Base-by-base conservation (phyloP, 2,888 invertebrate genomes). In the Hololepta plana region DNA sequence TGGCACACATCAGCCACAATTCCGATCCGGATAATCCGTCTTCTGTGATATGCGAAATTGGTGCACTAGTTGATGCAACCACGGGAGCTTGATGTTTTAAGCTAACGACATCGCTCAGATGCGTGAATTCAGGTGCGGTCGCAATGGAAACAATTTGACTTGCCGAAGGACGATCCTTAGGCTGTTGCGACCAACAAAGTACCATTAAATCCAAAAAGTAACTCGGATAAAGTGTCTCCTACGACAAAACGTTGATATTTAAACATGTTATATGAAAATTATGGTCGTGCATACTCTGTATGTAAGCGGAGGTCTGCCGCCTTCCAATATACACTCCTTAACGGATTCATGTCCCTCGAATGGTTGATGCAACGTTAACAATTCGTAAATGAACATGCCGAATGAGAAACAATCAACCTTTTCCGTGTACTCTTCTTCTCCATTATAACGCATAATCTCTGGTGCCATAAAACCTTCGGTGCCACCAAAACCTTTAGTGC, bases 381-480 rank as follows among this genome's bases (percentile, higher is more conserved):
- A 65, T 56, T 98, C 96, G 53, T 95, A 98, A 39, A 96, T 63
- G 47, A 96, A 80, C 95, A 98, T 96, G 10, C 95, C 96, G 58
- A 91, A 96, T 0, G 96, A 96, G 56, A 96, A 98, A 39, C 93
- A 91, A 50, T 98, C 96, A 30, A 95, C 93, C 66, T 96, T 96
- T 46, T 95, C 93, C 0, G 93, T 96, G 42, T 98, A 98, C 42
- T 95, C 93, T 50, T 95, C 93, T 51, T 96, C 96, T 0, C 98
- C 98, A 49, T 95, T 96, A 53, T 90, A 93, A 24, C 88, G 67
- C 63, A 96, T 87, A 37, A 98, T 96, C 62, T 98, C 96, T 0
- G 96, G 98, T 2, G 96, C 98, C 87, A 98, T 98, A 52, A 95
- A 98, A 1, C 96, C 96, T 55, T 93, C 91, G 0, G 98, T 98